These are phyloP conservation scores for Nothocercus nigrocapillus DNA, from an alignment of 2,113 vertebrate genomes.

Conservation along the genomic window DNA sequence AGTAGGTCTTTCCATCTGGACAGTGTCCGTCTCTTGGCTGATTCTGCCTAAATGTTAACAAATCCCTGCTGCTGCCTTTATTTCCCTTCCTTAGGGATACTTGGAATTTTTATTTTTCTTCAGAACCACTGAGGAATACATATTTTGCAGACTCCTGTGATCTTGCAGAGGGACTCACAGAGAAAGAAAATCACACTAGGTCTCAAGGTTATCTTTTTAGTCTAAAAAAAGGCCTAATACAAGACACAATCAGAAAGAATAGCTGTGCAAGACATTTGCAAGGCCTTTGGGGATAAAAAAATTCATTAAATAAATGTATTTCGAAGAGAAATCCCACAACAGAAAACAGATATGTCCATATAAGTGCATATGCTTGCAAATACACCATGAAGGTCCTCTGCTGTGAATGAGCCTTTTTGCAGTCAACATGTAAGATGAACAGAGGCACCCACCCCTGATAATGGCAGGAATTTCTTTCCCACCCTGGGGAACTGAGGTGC, in stretches of 20 bases:
- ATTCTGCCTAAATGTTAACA: slow-evolving; percentile 74
- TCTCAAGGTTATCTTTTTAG: slow-evolving; percentile 62
- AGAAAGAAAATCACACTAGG: slow-evolving; percentile 1
- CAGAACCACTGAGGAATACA: slow-evolving; percentile 20
- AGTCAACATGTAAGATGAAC: neutral
- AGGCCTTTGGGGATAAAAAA: neutral
- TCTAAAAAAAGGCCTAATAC: neutral
- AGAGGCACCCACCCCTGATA: neutral
- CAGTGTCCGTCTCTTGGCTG: slow-evolving; percentile 72
- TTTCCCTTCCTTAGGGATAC: slow-evolving; percentile 64
- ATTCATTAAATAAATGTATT: slow-evolving; percentile 1
- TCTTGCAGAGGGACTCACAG: neutral
- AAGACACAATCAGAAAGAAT: neutral
- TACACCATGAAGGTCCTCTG: neutral
- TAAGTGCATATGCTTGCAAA: slow-evolving; percentile 14
- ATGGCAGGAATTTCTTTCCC: neutral
- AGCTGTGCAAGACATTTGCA: slow-evolving; percentile 18
- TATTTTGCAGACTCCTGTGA: slow-evolving; percentile 19
- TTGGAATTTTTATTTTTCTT: slow-evolving; percentile 73
- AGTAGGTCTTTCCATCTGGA: slow-evolving; percentile 78
- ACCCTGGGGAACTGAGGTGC: neutral
- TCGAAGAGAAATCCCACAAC: slow-evolving; percentile 5
- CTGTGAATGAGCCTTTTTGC: neutral
- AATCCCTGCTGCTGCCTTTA: slow-evolving; percentile 72
- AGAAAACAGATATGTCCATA: slow-evolving; percentile 24